These are phyloP conservation scores for Scortum barcoo DNA, from an alignment of 2,113 vertebrate genomes.

Conservation along the genomic window DNA sequence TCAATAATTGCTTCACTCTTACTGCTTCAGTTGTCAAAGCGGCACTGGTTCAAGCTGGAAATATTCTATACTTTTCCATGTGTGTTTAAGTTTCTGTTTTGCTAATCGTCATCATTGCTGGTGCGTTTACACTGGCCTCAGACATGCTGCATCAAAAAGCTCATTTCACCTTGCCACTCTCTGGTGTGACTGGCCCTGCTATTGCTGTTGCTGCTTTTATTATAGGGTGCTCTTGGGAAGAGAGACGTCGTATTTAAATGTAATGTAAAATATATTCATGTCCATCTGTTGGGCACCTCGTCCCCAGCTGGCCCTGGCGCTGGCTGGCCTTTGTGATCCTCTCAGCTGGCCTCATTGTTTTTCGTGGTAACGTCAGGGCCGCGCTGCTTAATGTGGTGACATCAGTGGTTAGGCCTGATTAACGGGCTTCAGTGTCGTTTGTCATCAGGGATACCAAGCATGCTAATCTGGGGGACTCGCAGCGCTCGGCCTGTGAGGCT, in stretches of 20 bases:
- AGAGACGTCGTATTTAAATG: constrained; percentile 19
- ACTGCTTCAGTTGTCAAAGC: no score
- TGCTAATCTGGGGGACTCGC: constrained; percentile 38
- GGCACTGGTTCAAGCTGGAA: no score
- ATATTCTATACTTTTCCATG: no score
- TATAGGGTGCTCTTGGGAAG: no score
- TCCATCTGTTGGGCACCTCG: constrained; percentile 73
- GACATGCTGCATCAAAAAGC: no score
- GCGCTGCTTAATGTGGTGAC: constrained; percentile 50
- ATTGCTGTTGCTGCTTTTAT: neutral
- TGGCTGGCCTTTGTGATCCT: constrained; percentile 54
- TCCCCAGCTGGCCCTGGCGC: constrained; percentile 53
- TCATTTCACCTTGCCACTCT: no score
- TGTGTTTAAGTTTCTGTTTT: no score
- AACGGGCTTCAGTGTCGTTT: constrained; percentile 66
- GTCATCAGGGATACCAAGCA: constrained; percentile 49
- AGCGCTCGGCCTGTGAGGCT: neutral
- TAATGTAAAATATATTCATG: constrained; percentile 63
- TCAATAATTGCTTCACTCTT: no score
- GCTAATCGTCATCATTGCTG: neutral
- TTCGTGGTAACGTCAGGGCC: constrained; percentile 22
- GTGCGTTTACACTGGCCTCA: neutral
- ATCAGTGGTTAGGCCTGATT: constrained; percentile 69
- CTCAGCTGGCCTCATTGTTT: constrained; percentile 63
- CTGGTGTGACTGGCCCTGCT: no score